A percentile compares a stretch with the other conserved stretches of the same genome.
These are phyloP conservation scores for Lithobius niger DNA, from an alignment of 1,140 invertebrate genomes.

Conservation along the genomic window DNA sequence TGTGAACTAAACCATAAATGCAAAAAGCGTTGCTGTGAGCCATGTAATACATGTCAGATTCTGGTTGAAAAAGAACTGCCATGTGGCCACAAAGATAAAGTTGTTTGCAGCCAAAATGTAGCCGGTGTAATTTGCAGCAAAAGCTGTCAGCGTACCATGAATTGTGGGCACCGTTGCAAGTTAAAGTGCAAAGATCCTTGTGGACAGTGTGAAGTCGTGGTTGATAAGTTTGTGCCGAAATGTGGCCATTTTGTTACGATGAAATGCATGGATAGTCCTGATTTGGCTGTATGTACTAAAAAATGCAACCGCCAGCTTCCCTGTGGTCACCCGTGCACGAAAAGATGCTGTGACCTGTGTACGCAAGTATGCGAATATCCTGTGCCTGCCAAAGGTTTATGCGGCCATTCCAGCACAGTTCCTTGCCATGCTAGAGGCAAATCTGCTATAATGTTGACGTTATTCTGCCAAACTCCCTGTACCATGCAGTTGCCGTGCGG, in stretches of 20 bases:
- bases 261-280: constrained; percentile 5
- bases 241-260: constrained; percentile 3
- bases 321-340: constrained; percentile 22
- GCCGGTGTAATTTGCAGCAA: constrained; percentile 14
- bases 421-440: not conserved
- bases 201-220: constrained; percentile 1
- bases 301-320: not conserved
- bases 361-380: constrained; percentile 5
- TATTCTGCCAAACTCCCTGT: constrained; percentile 36
- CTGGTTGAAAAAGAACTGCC: not conserved
- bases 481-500: constrained; percentile 35
- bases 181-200: not conserved
- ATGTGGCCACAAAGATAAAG: constrained; percentile 3
- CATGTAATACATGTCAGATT: not conserved
- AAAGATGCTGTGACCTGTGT: constrained; percentile 22
- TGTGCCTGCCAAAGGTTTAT: constrained; percentile 11
- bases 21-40: constrained; percentile 1
- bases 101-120: not conserved
- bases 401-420: constrained; percentile 6
- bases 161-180: constrained; percentile 2
- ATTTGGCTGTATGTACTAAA: not conserved
- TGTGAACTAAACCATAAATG: constrained; percentile 13
- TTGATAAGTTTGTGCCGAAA: not conserved
- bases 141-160: constrained; percentile 12
- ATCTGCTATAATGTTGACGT: not conserved